Percentiles rank a stretch among this genome's conserved stretches.
Evolutionary conservation across 2,797 vertebrate species (phyloP).

Genomic region (Platalea minor): DNA sequence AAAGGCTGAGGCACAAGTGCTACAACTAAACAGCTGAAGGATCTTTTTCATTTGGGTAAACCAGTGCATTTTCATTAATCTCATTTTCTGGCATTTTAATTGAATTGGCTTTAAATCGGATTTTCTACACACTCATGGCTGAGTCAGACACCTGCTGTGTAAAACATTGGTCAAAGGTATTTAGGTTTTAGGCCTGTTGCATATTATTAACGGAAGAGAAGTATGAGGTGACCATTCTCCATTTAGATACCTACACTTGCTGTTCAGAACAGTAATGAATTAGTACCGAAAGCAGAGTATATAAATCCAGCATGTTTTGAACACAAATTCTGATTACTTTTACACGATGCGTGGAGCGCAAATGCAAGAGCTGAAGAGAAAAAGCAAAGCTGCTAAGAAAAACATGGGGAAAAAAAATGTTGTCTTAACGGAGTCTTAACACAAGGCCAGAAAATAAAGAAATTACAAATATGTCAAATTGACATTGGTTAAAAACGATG

Average conservation of each 20-base stretch:
- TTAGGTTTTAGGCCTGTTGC: background rate
- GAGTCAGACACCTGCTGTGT: background rate
- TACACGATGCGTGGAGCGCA: fast-evolving
- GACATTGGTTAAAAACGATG: background rate
- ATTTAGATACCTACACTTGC: background rate
- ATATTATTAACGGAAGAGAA: background rate
- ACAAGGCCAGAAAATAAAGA: background rate
- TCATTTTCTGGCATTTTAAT: background rate
- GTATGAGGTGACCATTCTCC: background rate
- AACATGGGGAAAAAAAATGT: fast-evolving
- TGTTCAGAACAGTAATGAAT: background rate
- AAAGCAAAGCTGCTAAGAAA: background rate
- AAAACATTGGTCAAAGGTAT: background rate
- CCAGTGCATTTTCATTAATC: background rate
- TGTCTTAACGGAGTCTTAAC: background rate
- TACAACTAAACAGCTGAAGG: background rate
- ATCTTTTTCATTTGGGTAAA: background rate
- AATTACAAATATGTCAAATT: background rate
- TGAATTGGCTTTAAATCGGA: background rate
- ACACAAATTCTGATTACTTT: background rate
- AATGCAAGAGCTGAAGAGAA: background rate
- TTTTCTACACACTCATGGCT: background rate
- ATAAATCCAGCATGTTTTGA: background rate
- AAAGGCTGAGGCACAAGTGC: background rate
- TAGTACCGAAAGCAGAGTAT: background rate